These are phyloP conservation scores for Augochlora pura DNA, from an alignment of 1,140 invertebrate genomes.

Conservation along the genomic window DNA sequence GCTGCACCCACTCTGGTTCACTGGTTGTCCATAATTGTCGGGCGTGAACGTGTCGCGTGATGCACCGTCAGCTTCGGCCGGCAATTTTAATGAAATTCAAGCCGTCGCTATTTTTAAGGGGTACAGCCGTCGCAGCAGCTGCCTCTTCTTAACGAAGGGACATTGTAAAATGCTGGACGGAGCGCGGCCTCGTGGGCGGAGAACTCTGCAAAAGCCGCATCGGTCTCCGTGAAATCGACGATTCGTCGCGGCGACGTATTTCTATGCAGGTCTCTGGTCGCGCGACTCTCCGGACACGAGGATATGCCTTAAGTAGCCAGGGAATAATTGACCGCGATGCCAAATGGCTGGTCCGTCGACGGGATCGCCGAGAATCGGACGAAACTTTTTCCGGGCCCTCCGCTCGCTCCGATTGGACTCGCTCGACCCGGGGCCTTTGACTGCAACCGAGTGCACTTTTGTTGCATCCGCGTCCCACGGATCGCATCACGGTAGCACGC, in stretches of 20 bases:
- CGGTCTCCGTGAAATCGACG: constrained; percentile 77
- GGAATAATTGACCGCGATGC: constrained; percentile 56
- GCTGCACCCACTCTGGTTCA: too few species aligned
- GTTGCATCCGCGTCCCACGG: constrained; percentile 33
- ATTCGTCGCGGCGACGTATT: constrained; percentile 76
- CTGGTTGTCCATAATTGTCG: not conserved
- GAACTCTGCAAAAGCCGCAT: constrained; percentile 77
- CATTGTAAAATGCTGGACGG: constrained; percentile 74
- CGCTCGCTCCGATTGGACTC: constrained; percentile 59
- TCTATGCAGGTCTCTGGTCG: constrained; percentile 68
- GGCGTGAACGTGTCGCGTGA: not conserved
- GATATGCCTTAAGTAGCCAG: constrained; percentile 66
- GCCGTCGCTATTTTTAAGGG: constrained; percentile 49
- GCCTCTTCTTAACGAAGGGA: constrained; percentile 76
- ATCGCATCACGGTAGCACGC: constrained; percentile 24
- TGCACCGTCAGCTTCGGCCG: not conserved
- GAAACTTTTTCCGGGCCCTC: constrained; percentile 53
- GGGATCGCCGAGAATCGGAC: constrained; percentile 18
- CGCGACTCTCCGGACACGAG: constrained; percentile 63
- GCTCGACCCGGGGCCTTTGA: constrained; percentile 57
- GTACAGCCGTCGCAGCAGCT: constrained; percentile 62
- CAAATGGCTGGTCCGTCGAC: constrained; percentile 2
- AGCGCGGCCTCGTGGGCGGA: constrained; percentile 75
- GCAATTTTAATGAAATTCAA: constrained; percentile 56
- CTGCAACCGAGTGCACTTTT: constrained; percentile 48